Evolutionary conservation across 2,888 invertebrate species (phyloP), one percentile per base, ranked within the genome.

Genomic region (Baronia brevicornis): DNA sequence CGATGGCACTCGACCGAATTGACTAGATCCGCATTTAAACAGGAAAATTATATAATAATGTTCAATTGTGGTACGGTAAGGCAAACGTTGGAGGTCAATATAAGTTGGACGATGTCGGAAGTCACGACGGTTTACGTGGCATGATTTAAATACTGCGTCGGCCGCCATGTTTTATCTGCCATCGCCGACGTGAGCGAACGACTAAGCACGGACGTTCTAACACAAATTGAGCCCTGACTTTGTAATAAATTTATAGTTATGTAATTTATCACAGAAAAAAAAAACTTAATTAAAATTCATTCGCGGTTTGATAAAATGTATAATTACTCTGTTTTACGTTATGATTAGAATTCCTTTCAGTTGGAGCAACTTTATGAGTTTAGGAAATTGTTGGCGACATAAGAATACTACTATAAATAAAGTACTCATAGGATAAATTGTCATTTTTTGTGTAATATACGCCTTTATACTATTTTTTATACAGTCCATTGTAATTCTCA

Each of bases 111-210:
- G 40, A 24, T 38, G 42, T 45, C 54, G 58, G 63, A 62, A 64
- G 66, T 60, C 50, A 56, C 55, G 60, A 26, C 38, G 47, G 39
- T 44, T 45, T 45, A 48, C 48, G 43, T 38, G 46, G 59, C 66
- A 65, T 70, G 71, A 74, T 78, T 77, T 73, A 74, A 78, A 75
- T 73, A 71, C 70, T 59, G 46, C 52, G 56, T 41, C 54, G 28
- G 29, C 44, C 60, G 62, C 64, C 68, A 65, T 68, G 65, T 68
- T 68, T 71, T 77, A 77, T 78, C 77, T 74, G 52, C 48, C 60
- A 75, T 77, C 73, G 54, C 56, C 55, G 48, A 75, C 78, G 74
- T 75, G 74, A 67, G 64, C 58, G 60, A 50, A 55, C 60, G 57
- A 49, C 52, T 46, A 51, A 53, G 59, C 63, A 64, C 60, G 66